Conservation (phyloP, 2,888 invertebrate genomes). For the Eupeodes luniger region DNA sequence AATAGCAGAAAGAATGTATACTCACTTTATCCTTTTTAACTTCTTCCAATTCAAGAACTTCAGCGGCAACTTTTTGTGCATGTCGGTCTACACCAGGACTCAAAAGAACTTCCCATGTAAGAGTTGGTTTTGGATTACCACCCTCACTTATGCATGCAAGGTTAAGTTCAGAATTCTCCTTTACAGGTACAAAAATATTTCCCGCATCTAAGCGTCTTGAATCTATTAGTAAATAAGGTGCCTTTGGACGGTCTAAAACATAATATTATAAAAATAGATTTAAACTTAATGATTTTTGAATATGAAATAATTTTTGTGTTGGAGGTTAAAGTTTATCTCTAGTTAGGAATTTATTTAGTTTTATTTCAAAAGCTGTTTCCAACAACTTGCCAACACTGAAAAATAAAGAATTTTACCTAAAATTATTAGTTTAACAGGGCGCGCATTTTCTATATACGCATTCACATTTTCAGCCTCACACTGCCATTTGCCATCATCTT, state of each 20-base stretch:
- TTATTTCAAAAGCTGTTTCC: no score
- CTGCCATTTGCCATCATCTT: slow-evolving; percentile 90
- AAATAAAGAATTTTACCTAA: slow-evolving; percentile 84
- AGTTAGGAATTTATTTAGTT: no score
- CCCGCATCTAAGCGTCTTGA: slow-evolving; percentile 93
- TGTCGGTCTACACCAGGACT: slow-evolving; percentile 87
- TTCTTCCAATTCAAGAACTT: slow-evolving; percentile 84
- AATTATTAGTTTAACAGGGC: slow-evolving; percentile 88
- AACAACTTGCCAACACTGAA: no score
- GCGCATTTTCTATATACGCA: slow-evolving; percentile 87
- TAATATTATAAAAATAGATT: background rate
- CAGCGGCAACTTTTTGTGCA: slow-evolving; percentile 85
- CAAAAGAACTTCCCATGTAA: slow-evolving; percentile 84
- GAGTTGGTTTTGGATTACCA: slow-evolving; percentile 88
- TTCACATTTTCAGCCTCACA: slow-evolving; percentile 88
- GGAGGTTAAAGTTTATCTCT: no score
- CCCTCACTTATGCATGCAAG: slow-evolving; percentile 95
- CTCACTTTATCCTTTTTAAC: slow-evolving; percentile 83
- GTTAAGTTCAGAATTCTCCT: slow-evolving; percentile 92
- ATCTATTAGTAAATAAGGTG: slow-evolving; percentile 94
- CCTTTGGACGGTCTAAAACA: slow-evolving; percentile 90
- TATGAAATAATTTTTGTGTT: no score
- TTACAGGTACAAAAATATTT: slow-evolving; percentile 94
- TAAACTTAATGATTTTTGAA: no score
- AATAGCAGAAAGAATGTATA: background rate